Evolutionary conservation across 2,888 invertebrate genomes (phyloP).

Genomic region (Acanthococcus lagerstroemiae): DNA sequence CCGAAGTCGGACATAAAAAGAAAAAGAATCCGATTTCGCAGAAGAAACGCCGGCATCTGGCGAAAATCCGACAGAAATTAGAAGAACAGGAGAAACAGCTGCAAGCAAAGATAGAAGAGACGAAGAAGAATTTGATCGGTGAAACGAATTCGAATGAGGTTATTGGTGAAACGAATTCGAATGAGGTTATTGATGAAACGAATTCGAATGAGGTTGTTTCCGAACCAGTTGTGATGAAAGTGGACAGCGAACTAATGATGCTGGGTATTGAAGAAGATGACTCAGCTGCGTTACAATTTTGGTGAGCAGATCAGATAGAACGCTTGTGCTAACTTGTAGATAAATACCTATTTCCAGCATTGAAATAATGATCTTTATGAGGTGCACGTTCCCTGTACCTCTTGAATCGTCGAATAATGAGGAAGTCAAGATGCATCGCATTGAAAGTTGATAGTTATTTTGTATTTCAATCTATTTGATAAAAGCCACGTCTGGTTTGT

Average conservation of each 20-base stretch:
- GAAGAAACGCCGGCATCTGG: constrained; percentile 47
- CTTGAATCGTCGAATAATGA: too few species aligned
- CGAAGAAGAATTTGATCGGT: not conserved
- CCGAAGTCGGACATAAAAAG: not conserved
- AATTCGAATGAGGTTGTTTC: not conserved
- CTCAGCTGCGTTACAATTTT: constrained; percentile 49
- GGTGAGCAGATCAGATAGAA: too few species aligned
- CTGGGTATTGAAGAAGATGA: constrained; percentile 77
- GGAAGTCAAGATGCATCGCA: too few species aligned
- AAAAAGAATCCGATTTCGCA: constrained; percentile 44
- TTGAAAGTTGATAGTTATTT: too few species aligned
- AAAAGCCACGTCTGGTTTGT: too few species aligned
- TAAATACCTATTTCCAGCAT: too few species aligned
- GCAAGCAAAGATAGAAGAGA: constrained; percentile 22
- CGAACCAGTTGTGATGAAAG: not conserved
- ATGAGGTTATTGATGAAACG: not conserved
- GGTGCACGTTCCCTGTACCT: too few species aligned
- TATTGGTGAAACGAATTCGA: not conserved
- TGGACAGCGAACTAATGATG: constrained; percentile 44
- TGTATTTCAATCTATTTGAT: too few species aligned
- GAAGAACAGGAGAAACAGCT: constrained; percentile 34
- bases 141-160: not conserved
- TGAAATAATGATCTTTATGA: too few species aligned
- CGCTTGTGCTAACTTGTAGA: too few species aligned
- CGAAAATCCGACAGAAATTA: constrained; percentile 45